Evolutionary conservation across 2,797 vertebrate species (phyloP).

Genomic region (Manis crassicaudata): DNA sequence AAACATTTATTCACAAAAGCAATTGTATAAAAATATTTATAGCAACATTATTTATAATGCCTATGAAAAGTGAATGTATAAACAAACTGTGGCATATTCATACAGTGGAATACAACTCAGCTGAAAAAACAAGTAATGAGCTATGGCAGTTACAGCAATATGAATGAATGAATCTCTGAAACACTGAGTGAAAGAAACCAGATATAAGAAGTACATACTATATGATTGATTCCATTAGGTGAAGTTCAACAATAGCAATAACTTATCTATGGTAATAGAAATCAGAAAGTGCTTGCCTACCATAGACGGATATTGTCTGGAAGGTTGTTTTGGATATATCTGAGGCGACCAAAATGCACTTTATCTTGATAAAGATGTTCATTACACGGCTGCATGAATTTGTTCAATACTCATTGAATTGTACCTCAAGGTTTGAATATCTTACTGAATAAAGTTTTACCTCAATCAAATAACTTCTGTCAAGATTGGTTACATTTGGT

Average conservation of each 20-base stretch:
- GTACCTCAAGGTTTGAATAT: background rate
- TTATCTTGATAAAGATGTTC: background rate
- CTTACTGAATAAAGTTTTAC: background rate
- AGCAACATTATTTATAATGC: background rate
- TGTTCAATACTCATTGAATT: background rate
- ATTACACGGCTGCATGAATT: background rate
- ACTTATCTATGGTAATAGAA: background rate
- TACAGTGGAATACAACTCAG: background rate
- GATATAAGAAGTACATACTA: background rate
- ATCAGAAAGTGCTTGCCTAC: background rate
- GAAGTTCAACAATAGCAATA: background rate
- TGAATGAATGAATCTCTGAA: background rate
- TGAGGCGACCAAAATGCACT: background rate
- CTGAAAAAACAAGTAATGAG: background rate
- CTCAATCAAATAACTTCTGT: background rate
- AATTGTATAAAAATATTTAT: background rate
- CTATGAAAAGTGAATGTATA: background rate
- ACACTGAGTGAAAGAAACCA: background rate
- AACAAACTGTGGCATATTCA: background rate
- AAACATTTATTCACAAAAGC: background rate
- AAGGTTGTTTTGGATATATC: background rate
- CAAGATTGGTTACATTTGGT: background rate
- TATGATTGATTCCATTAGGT: background rate
- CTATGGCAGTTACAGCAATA: too few relatives aligned
- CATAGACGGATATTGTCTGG: background rate